Percentiles rank a stretch among this genome's conserved stretches.
These are phyloP conservation scores for Resseliella maxima DNA, from an alignment of 2,888 invertebrate species.

Conservation along the genomic window DNA sequence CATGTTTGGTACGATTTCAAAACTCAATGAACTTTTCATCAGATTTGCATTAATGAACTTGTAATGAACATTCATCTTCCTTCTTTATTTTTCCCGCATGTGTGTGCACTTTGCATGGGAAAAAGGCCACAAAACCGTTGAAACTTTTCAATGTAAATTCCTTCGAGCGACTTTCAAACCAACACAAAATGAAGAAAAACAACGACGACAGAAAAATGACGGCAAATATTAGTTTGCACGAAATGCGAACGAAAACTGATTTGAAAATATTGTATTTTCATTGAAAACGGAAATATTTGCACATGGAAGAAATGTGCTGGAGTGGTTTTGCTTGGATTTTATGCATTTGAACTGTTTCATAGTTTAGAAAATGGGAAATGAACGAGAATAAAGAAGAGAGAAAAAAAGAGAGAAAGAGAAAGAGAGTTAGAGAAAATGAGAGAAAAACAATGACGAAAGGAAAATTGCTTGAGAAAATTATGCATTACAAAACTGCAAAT, in stretches of 20 bases:
- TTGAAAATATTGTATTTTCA: background rate
- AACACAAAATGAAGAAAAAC: background rate
- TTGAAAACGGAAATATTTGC: constrained; percentile 12
- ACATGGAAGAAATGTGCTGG: background rate
- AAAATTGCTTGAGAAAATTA: constrained; percentile 18
- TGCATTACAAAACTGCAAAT: constrained; percentile 30
- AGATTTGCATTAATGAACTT: constrained; percentile 48
- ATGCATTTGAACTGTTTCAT: background rate
- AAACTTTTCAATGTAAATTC: constrained; percentile 5
- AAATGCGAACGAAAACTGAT: background rate
- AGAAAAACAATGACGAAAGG: background rate
- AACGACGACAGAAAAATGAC: background rate
- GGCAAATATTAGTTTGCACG: background rate
- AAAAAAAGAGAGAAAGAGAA: background rate
- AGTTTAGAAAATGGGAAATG: background rate
- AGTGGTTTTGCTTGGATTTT: constrained; percentile 1
- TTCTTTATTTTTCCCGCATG: no score
- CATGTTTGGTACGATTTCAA: background rate
- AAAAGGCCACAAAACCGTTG: background rate
- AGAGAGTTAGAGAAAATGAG: background rate
- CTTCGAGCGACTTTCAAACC: background rate
- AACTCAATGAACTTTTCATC: constrained; percentile 14
- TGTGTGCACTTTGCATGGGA: background rate
- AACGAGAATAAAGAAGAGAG: background rate
- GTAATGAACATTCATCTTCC: background rate